Evolutionary conservation across 2,797 vertebrate genomes (phyloP), one percentile per base, ranked within the genome.

Genomic region (Scomberomorus guttatus): DNA sequence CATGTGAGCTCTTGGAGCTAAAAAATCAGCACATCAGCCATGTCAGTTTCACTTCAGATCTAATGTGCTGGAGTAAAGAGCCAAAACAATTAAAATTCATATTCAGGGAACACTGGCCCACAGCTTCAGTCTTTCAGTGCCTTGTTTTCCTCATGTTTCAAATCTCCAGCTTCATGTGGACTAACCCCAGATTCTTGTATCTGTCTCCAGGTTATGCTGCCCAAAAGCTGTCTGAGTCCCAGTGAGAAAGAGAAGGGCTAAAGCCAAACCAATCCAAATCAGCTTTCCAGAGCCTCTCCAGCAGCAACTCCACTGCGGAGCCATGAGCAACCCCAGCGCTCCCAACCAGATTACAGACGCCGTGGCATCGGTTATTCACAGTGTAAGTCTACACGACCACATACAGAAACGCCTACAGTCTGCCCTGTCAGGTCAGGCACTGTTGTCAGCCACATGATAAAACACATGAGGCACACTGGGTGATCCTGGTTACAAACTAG

Each of bases 171-270:
- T 64, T 73, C 17, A 17, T 54, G 44, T 79, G 25, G 22, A 72
- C 78, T 77, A 84, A 89, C 61, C 56, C 74, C 15, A 20, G 17
- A 52, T 87, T n/a, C n/a, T 69, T 90, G 15, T 68, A 6, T 90
- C 46, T 85, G 58, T 75, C 71, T 85, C 82, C 92, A 96, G 95
- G 95, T 96, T 96, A 96, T 96, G 95, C 95, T 95, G 93, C 93
- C 91, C 94, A 94, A 94, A 95, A 95, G 94, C 90, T 93, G 93
- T 75, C 91, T 95, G 92, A 96, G 95, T 95, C 95, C 92, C 90
- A 95, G 94, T 77, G 95, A 95, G 94, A 95, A 95, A 95, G 95
- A 96, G 90, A 96, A 96, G 92, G 95, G 95, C 92, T 96, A 95
- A 95, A 93, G 92, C 87, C 85, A 3, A 87, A 87, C 76, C 50